Percentiles rank a stretch among this genome's conserved stretches.
These are phyloP conservation scores for Cichladusa arquata DNA, from an alignment of 2,113 vertebrate species.

Conservation along the genomic window DNA sequence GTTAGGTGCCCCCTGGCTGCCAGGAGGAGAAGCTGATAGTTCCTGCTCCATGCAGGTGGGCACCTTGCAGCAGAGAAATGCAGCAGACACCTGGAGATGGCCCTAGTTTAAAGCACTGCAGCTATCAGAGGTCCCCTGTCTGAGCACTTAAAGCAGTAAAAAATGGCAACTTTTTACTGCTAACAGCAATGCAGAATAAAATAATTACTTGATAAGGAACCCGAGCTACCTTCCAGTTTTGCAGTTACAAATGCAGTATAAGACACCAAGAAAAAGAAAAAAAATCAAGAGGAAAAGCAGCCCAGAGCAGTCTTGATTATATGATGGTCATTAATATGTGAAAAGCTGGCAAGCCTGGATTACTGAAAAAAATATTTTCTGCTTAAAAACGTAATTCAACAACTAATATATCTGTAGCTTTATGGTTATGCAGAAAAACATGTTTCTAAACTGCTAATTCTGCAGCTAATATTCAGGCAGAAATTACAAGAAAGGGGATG, in stretches of 20 bases:
- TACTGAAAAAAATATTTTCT: neutral
- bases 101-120: neutral
- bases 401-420: neutral
- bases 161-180: neutral
- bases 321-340: neutral
- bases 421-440: neutral
- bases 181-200: neutral
- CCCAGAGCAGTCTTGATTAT: neutral
- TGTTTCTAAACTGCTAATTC: neutral
- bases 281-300: neutral
- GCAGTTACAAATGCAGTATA: neutral
- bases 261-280: neutral
- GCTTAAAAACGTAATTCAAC: neutral
- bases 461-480: neutral
- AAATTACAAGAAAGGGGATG: neutral
- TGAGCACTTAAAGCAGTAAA: neutral
- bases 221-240: neutral
- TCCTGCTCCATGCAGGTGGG: neutral
- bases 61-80: neutral
- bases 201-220: neutral
- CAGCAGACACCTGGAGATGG: neutral
- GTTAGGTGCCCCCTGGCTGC: neutral
- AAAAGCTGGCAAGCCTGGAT: neutral
- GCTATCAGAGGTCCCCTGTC: neutral
- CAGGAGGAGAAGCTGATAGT: neutral